A percentile compares a stretch with the other conserved stretches of the same genome.
phyloP scores from a whole-genome alignment of 2,888 invertebrate genomes.

The Orgyia antiqua region DNA sequence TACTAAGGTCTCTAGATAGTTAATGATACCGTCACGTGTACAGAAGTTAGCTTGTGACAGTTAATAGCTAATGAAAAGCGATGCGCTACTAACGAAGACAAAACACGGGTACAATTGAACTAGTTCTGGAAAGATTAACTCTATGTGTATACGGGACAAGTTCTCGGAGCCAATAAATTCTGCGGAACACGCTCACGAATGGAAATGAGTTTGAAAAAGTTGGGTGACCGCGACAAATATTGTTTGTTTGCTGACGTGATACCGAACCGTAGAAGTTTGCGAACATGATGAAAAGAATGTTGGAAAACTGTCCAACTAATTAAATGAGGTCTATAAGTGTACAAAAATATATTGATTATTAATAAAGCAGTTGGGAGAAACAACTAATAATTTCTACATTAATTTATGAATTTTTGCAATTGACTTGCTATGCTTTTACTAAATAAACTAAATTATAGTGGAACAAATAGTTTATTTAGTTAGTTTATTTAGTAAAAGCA shows the following conservation, averaged over 20 bases:
- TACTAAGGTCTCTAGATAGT: slow-evolving; percentile 35
- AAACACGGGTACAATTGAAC: slow-evolving; percentile 36
- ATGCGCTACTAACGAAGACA: slow-evolving; percentile 58
- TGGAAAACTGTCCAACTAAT: slow-evolving; percentile 56
- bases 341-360: no score
- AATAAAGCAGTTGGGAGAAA: no score
- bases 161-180: slow-evolving; percentile 46
- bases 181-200: slow-evolving; percentile 43
- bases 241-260: slow-evolving; percentile 63
- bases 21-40: slow-evolving; percentile 28
- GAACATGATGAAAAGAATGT: slow-evolving; percentile 69
- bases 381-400: no score
- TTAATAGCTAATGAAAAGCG: slow-evolving; percentile 56
- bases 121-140: slow-evolving; percentile 39
- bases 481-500: no score
- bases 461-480: no score
- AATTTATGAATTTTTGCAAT: no score
- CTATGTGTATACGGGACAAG: slow-evolving; percentile 25
- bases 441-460: no score
- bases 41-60: slow-evolving; percentile 41
- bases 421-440: no score
- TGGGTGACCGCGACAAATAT: slow-evolving; percentile 51
- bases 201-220: slow-evolving; percentile 61
- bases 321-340: slow-evolving; percentile 36
- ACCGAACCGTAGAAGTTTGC: slow-evolving; percentile 48